Percentiles rank a stretch among this genome's conserved stretches.
phyloP scores from a whole-genome alignment of 1,140 invertebrate genomes.

The Portunus trituberculatus region DNA sequence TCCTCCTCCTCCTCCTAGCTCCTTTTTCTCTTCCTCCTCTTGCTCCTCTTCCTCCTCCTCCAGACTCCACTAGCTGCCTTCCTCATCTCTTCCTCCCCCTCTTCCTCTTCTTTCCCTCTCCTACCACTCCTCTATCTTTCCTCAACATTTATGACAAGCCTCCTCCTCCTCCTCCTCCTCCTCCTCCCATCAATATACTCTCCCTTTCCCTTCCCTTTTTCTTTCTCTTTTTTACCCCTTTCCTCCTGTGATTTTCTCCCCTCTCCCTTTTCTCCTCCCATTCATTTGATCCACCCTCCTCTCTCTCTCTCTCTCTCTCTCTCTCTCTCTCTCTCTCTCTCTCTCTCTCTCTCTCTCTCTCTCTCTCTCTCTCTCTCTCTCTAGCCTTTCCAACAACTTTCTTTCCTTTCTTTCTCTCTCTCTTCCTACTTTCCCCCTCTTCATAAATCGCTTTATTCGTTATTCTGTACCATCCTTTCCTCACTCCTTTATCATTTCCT shows the following conservation, averaged over 20 bases:
- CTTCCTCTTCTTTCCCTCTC: no score
- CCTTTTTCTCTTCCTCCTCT: no score
- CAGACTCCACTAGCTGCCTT: no score
- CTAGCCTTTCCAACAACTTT: background rate
- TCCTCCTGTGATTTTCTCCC: background rate
- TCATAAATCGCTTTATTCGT: background rate
- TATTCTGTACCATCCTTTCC: background rate
- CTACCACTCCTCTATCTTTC: no score
- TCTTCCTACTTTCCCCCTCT: background rate
- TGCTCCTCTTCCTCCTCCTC: no score
- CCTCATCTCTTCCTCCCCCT: no score
- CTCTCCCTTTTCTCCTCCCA: constrained; percentile 27
- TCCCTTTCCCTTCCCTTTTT: background rate
- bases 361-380: constrained; percentile 40
- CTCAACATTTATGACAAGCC: background rate
- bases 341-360: background rate
- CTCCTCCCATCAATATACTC: background rate
- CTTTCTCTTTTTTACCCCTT: background rate
- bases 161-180: background rate
- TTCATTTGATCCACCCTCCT: background rate
- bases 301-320: constrained; percentile 50
- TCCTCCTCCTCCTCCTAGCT: no score
- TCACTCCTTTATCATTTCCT: background rate
- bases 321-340: constrained; percentile 45
- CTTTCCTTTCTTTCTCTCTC: background rate